Evolutionary conservation across 92 coral and sea anemone genomes (phyloP), one percentile per base, ranked within the genome.

Genomic region (Porites divaricata): DNA sequence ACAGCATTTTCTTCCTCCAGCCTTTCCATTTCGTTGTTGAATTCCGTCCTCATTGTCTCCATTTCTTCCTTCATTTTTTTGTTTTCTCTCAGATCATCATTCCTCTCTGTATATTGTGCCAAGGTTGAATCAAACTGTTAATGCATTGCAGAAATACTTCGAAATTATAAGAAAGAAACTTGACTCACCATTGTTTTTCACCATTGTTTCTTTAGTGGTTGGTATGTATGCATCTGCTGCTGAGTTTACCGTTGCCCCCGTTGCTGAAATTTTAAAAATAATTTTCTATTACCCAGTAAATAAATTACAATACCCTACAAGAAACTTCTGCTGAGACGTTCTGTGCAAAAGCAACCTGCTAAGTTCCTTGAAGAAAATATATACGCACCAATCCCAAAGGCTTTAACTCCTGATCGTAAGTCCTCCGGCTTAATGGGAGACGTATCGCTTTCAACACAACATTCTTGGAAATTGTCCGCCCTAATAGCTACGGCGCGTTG

Each of bases 401-500:
- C 76, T 69, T 80, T 69, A 15, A 68, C 67, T 1, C 76, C 20
- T 7, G 85, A 68, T 21, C 68, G 28, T 2, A 76, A 13, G 23
- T 76, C 80, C 0, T 59, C 20, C 58, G 80, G 68, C 48, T 84
- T 84, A 4, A 84, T 84, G 13, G 88, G 88, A 2, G 75, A 20
- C 13, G 76, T 25, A 28, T 84, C 59, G 14, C 25, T 67, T 20
- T 84, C 82, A 9, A 71, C 2, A 48, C 88, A 84, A 21, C 62
- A n/a, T 48, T 75, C 88, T 63, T 75, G 88, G 75, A 75, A 84
- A 23, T 11, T 25, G 8, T 75, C 88, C 10, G 82, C 88, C 64
- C 82, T 84, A 11, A 84, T 84, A 65, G 88, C 82, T 9, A 84
- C 25, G 9, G 53, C 81, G 64, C 81, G 35, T 24, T 84, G 57